These are phyloP conservation scores for Anguilla japonica DNA, from an alignment of 2,113 vertebrate genomes.

Conservation along the genomic window DNA sequence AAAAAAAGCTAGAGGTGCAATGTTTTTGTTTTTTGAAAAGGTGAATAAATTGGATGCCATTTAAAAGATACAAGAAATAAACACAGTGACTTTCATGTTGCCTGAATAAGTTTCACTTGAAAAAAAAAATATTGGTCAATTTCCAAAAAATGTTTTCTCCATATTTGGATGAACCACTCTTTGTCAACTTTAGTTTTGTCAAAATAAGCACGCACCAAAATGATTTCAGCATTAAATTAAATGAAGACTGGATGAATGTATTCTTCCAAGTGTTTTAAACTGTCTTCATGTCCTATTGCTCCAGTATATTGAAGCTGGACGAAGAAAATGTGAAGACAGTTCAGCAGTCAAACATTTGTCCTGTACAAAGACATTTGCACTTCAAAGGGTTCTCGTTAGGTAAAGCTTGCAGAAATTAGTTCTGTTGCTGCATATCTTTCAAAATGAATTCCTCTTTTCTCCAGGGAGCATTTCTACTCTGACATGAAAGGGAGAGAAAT, in stretches of 20 bases:
- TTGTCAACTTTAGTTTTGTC: too few relatives aligned
- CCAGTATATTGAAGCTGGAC: not conserved
- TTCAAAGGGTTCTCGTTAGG: not conserved
- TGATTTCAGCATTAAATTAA: not conserved
- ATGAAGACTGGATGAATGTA: too few relatives aligned
- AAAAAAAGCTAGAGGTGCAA: too few relatives aligned
- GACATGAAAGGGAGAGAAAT: slow-evolving; percentile 1
- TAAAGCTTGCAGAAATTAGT: not conserved
- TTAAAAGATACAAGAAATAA: too few relatives aligned
- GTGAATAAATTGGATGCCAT: too few relatives aligned
- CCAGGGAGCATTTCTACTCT: not conserved
- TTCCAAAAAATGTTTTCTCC: too few relatives aligned
- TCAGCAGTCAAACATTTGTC: not conserved
- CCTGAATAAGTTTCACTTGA: too few relatives aligned
- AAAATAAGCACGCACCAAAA: not conserved
- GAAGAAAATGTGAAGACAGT: not conserved
- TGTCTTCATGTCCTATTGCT: not conserved
- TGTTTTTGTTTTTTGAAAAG: too few relatives aligned
- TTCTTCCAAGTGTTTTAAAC: not conserved
- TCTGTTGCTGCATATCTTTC: not conserved
- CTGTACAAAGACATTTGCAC: not conserved
- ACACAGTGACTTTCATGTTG: too few relatives aligned
- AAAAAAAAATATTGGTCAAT: too few relatives aligned
- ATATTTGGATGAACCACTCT: too few relatives aligned
- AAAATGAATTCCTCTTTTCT: not conserved